Percentiles rank a stretch among this genome's conserved stretches.
Conservation (phyloP, 2,113 vertebrate species). For the Microtus montanus region DNA sequence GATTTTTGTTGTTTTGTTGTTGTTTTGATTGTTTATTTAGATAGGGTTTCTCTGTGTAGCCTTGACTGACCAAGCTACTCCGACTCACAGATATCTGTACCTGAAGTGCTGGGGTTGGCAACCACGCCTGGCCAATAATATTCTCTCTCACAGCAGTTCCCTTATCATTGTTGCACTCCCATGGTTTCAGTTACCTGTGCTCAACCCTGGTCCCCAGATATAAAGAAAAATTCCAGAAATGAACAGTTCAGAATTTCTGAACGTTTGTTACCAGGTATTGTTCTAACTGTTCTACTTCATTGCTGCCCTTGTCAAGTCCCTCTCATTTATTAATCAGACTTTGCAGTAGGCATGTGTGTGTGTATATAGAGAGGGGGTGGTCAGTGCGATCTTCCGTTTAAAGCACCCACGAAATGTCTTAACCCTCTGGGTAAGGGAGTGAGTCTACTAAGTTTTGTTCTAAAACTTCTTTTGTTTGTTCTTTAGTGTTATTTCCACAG, state of each 20-base stretch:
- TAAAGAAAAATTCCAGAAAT: conserved; percentile 15
- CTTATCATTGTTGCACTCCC: too few relatives aligned
- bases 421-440: not conserved
- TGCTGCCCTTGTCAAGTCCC: not conserved
- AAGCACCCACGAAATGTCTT: not conserved
- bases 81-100: not conserved
- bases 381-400: not conserved
- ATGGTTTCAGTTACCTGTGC: not conserved
- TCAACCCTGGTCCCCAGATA: not conserved
- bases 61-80: not conserved
- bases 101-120: not conserved
- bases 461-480: conserved; percentile 36
- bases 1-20: not conserved
- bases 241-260: not conserved
- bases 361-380: not conserved
- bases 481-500: not conserved
- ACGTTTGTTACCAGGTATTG: not conserved
- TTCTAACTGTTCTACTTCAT: not conserved
- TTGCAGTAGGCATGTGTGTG: not conserved
- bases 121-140: not conserved
- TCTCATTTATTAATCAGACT: not conserved
- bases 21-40: not conserved
- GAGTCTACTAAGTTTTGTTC: not conserved
- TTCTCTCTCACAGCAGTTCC: not conserved
- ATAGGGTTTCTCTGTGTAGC: not conserved